These are phyloP conservation scores for Heliconius eleuchia DNA, from an alignment of 1,140 invertebrate genomes.

Conservation along the genomic window DNA sequence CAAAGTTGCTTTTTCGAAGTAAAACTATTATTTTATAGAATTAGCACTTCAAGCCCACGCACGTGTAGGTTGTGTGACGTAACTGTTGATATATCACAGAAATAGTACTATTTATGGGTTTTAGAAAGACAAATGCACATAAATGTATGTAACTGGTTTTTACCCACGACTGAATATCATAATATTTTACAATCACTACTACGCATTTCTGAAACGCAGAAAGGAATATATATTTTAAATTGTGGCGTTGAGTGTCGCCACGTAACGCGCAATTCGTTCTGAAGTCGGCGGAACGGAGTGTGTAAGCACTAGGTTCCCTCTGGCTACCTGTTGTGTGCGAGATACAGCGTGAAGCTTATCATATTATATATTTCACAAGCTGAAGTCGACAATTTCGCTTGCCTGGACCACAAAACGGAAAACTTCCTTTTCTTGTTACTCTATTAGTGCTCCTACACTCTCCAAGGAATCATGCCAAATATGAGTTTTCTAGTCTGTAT, in stretches of 20 bases:
- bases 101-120: conserved; percentile 18
- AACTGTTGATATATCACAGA: conserved; percentile 11
- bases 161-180: conserved; percentile 1
- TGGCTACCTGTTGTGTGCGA: not conserved
- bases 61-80: conserved; percentile 13
- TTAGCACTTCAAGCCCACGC: conserved; percentile 35
- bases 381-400: too few species aligned
- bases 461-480: too few species aligned
- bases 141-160: not conserved
- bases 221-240: not conserved
- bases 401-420: too few species aligned
- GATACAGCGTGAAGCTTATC: not conserved
- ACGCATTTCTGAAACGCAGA: not conserved
- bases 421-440: too few species aligned
- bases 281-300: not conserved
- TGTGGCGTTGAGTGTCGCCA: not conserved
- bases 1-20: not conserved
- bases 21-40: conserved; percentile 31
- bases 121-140: conserved; percentile 24
- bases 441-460: too few species aligned
- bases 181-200: conserved; percentile 16
- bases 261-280: not conserved
- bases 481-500: not conserved
- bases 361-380: too few species aligned
- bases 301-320: not conserved